Percentiles rank a stretch among this genome's conserved stretches.
Evolutionary conservation across 2,113 vertebrate genomes (phyloP).

Genomic region (Narcine bancroftii): DNA sequence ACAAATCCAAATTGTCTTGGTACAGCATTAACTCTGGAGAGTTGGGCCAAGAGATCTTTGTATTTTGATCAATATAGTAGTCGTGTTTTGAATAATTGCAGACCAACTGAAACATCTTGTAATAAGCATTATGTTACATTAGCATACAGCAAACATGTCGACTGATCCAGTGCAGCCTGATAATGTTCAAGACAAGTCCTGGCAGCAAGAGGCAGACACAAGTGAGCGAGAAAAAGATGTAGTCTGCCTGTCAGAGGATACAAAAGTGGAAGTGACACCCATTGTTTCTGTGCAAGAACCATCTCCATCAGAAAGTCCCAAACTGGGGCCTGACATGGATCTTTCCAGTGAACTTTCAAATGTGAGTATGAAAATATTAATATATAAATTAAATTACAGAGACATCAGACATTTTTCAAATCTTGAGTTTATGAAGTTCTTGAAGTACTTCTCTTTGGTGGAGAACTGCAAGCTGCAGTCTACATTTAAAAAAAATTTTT

Average conservation of each 20-base stretch:
- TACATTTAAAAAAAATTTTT: no score
- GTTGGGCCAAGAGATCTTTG: constrained; percentile 30
- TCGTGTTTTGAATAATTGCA: constrained; percentile 28
- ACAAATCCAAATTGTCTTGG: constrained; percentile 27
- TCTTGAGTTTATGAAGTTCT: neutral
- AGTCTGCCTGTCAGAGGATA: constrained; percentile 46
- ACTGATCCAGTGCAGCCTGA: constrained; percentile 57
- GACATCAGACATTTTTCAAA: neutral
- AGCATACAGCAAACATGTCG: constrained; percentile 62
- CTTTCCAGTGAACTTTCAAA: constrained; percentile 87
- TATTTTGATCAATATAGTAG: constrained; percentile 38
- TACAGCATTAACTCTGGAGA: neutral
- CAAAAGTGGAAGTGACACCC: constrained; percentile 52
- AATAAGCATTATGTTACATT: constrained; percentile 51
- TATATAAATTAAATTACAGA: neutral
- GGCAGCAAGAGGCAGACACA: constrained; percentile 45
- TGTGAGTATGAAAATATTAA: constrained; percentile 87
- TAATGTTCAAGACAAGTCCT: constrained; percentile 51
- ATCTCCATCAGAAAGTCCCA: constrained; percentile 57
- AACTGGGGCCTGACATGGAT: constrained; percentile 78
- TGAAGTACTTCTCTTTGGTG: neutral
- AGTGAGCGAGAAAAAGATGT: constrained; percentile 48
- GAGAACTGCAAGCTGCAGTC: neutral
- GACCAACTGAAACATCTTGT: constrained; percentile 23
- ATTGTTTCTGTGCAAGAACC: constrained; percentile 42